phyloP scores from a whole-genome alignment of 2,888 invertebrate species.

The Plebejus melissa region DNA sequence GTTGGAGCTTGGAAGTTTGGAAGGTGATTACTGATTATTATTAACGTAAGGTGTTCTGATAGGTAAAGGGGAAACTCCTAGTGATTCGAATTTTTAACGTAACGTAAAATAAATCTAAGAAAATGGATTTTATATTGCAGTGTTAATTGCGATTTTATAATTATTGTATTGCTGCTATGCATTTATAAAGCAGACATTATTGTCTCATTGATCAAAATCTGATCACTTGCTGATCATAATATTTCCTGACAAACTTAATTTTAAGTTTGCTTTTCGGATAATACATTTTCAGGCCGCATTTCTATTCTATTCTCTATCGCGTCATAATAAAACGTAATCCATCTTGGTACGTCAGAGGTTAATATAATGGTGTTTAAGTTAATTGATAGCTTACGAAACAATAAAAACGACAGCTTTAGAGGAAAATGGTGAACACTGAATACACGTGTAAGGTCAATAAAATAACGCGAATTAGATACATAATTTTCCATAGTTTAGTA shows the following conservation, averaged over 20 bases:
- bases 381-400: neutral
- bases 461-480: neutral
- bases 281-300: neutral
- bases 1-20: neutral
- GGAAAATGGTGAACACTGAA: neutral
- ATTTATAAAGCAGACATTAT: neutral
- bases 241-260: neutral
- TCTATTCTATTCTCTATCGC: neutral
- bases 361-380: neutral
- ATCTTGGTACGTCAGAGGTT: conserved; percentile 5
- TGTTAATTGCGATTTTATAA: neutral
- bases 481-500: neutral
- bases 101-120: too few relatives aligned
- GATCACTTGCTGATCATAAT: neutral
- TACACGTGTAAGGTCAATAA: neutral
- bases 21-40: neutral
- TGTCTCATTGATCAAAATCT: neutral
- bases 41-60: neutral
- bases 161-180: too few relatives aligned
- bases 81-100: neutral
- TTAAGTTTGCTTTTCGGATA: too few relatives aligned
- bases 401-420: neutral
- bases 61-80: neutral
- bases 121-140: too few relatives aligned
- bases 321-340: conserved; percentile 3